Evolutionary conservation across 2,888 invertebrate species (phyloP), one percentile per base, ranked within the genome.

Genomic region (Lithophane ornitopus): DNA sequence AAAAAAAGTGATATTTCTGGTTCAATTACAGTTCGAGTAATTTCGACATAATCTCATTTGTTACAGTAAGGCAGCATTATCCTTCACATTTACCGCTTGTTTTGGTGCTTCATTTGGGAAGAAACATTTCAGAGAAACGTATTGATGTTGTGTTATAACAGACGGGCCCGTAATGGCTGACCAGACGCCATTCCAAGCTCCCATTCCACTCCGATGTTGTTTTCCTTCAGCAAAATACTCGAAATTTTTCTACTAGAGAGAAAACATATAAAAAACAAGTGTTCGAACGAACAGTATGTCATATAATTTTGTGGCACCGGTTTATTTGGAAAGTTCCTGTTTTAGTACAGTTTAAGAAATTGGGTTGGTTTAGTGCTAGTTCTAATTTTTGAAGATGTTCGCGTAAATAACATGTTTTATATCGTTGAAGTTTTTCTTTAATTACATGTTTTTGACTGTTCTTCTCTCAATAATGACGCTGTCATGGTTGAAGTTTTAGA

Each of bases 131-230:
- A 58, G 69, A 68, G 76, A 80, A 78, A 84, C 79, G 83, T 88
- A 89, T 87, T 85, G 84, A 80, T 79, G 83, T 80, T 85, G 81
- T 79, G 81, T 81, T 85, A 90, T 85, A 85, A 80, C 80, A 70
- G 81, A 85, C 84, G 80, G 74, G 76, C 73, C 52, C 80, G 73
- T 87, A 86, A 89, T 84, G 84, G 84, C 79, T 85, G 86, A 82
- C 87, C 88, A 86, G 81, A 89, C 88, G 88, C 85, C 89, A 83
- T 88, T 89, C 80, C 75, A 68, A 75, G 79, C 71, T 76, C 71
- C 80, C 76, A 81, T 84, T 88, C 72, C 65, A 70, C 67, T 80
- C 67, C 34, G 74, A 81, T 80, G 84, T 87, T 89, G 85, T 87
- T 89, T 88, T 87, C 85, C 76, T 82, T 76, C 61, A 69, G 74